A percentile compares a stretch with the other conserved stretches of the same genome.
Evolutionary conservation across 2,113 vertebrate genomes (phyloP).

Genomic region (Strigops habroptila): DNA sequence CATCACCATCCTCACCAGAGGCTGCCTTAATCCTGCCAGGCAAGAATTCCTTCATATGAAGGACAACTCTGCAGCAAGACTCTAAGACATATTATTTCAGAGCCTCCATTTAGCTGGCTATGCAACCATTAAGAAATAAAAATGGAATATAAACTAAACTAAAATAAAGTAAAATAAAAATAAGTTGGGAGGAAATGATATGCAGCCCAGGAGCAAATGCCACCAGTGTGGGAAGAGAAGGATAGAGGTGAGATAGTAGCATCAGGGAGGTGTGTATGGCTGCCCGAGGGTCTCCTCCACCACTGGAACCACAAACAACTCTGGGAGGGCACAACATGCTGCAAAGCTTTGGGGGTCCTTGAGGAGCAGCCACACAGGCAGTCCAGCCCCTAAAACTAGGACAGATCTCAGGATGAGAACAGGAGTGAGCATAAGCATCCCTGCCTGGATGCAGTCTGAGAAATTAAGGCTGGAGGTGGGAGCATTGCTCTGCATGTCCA

Average conservation of each 20-base stretch:
- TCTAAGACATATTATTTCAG: background rate
- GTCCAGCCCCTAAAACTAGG: background rate
- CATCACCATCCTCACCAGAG: background rate
- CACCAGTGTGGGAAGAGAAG: accelerated
- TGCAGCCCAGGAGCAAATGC: background rate
- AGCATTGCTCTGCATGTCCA: background rate
- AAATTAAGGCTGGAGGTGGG: background rate
- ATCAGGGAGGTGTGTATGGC: accelerated
- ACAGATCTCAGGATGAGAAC: background rate
- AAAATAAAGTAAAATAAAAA: background rate
- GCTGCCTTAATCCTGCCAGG: background rate
- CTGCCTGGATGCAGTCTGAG: background rate
- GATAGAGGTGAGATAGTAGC: background rate
- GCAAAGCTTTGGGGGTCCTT: background rate
- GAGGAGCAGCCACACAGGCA: accelerated
- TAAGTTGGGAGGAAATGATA: background rate
- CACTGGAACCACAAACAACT: background rate
- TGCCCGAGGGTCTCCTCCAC: background rate
- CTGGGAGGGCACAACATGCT: background rate
- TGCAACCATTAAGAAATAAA: background rate
- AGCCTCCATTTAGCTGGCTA: background rate
- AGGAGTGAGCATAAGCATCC: background rate
- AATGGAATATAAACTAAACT: background rate
- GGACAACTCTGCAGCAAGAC: background rate
- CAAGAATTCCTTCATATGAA: conserved; percentile 19